These are phyloP conservation scores for Carabus problematicus DNA, from an alignment of 2,888 invertebrate species.

Conservation along the genomic window DNA sequence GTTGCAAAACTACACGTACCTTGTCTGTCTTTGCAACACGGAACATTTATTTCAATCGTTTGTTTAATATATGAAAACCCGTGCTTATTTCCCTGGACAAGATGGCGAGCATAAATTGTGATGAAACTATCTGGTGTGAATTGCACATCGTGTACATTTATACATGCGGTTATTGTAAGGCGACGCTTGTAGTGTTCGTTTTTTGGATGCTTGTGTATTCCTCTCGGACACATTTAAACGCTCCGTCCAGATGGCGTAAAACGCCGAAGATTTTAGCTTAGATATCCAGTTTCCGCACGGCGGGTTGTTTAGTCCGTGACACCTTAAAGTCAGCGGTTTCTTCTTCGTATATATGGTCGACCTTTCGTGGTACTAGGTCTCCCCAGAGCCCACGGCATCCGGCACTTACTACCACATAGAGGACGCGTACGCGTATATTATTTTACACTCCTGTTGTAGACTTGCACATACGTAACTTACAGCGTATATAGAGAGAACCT, in stretches of 20 bases:
- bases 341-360: slow-evolving; percentile 6
- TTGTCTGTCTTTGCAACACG: no score
- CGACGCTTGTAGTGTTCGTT: slow-evolving; percentile 1
- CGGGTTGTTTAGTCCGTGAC: slow-evolving; percentile 15
- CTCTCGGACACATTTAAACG: slow-evolving; percentile 11
- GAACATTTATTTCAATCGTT: no score
- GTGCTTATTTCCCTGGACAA: no score
- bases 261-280: slow-evolving; percentile 23
- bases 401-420: background rate
- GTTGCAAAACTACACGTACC: no score
- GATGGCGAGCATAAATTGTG: no score
- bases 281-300: slow-evolving; percentile 22
- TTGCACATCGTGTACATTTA: no score
- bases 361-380: slow-evolving; percentile 11
- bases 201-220: slow-evolving; percentile 11
- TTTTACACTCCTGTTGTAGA: slow-evolving; percentile 10
- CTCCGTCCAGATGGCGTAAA: slow-evolving; percentile 7
- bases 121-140: no score
- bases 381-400: background rate
- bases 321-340: slow-evolving; percentile 25
- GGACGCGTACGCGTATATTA: slow-evolving; percentile 19
- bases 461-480: background rate
- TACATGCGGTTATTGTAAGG: no score
- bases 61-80: no score
- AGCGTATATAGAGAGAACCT: background rate